These are phyloP conservation scores for Zygaena filipendulae DNA, from an alignment of 2,888 invertebrate species.

Conservation along the genomic window DNA sequence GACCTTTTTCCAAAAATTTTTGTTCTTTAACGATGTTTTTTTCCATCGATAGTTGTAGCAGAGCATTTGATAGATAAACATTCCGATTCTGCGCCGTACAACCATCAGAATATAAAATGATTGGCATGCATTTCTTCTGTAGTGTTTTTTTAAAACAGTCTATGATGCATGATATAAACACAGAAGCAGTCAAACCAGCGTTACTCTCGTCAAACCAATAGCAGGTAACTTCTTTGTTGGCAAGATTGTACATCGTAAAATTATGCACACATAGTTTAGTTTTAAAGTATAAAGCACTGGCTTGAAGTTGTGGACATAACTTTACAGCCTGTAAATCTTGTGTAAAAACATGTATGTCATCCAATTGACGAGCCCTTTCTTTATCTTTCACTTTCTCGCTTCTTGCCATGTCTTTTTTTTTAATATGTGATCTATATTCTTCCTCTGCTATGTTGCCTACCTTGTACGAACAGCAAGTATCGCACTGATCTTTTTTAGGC, in stretches of 20 bases:
- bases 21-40: constrained; percentile 7
- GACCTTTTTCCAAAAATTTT: constrained; percentile 5
- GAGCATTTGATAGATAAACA: constrained; percentile 5
- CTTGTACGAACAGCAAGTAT: constrained; percentile 8
- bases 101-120: constrained; percentile 3
- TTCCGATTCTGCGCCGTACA: constrained; percentile 7
- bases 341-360: constrained; percentile 15
- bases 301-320: constrained; percentile 17
- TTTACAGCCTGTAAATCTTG: constrained; percentile 19
- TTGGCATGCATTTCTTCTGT: background rate
- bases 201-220: constrained; percentile 17
- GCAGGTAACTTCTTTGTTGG: constrained; percentile 14
- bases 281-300: too few relatives aligned
- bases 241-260: constrained; percentile 15
- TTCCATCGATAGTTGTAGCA: constrained; percentile 4
- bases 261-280: too few relatives aligned
- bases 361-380: constrained; percentile 8
- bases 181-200: constrained; percentile 11
- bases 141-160: too few relatives aligned
- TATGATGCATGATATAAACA: too few relatives aligned
- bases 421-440: background rate
- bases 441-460: constrained; percentile 6
- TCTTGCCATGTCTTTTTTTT: constrained; percentile 14
- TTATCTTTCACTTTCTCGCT: constrained; percentile 16
- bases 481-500: constrained; percentile 17